Evolutionary conservation across 2,797 vertebrate species (phyloP).

Genomic region (Silurus lanzhouensis): DNA sequence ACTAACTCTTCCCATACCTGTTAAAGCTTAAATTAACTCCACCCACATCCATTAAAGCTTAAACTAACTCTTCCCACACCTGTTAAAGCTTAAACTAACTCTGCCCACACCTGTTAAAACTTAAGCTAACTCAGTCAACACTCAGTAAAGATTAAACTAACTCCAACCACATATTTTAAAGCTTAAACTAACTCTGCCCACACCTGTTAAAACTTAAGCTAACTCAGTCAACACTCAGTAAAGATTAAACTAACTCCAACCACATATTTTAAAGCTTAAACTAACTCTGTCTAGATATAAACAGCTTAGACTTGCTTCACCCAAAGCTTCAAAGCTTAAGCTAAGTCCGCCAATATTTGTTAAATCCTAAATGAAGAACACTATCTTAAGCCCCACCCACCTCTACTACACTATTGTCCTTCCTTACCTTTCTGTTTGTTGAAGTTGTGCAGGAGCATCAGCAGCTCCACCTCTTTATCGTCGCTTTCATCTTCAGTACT

Average conservation of each 20-base stretch:
- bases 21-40: too few relatives aligned
- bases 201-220: background rate
- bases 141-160: too few relatives aligned
- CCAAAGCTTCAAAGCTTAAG: too few relatives aligned
- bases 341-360: background rate
- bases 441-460: conserved; percentile 73
- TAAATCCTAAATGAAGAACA: background rate
- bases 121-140: background rate
- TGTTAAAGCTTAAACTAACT: background rate
- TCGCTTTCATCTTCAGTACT: conserved; percentile 64
- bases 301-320: too few relatives aligned
- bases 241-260: too few relatives aligned
- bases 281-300: too few relatives aligned
- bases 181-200: background rate
- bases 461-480: conserved; percentile 59
- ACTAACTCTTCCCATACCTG: too few relatives aligned
- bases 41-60: background rate
- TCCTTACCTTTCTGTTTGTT: conserved; percentile 90
- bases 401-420: too few relatives aligned
- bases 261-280: too few relatives aligned
- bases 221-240: too few relatives aligned
- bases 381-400: background rate
- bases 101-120: background rate
- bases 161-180: background rate
- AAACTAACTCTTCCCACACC: background rate